These are phyloP conservation scores for Bombus cullumanus DNA, from an alignment of 1,140 invertebrate species.

Conservation along the genomic window DNA sequence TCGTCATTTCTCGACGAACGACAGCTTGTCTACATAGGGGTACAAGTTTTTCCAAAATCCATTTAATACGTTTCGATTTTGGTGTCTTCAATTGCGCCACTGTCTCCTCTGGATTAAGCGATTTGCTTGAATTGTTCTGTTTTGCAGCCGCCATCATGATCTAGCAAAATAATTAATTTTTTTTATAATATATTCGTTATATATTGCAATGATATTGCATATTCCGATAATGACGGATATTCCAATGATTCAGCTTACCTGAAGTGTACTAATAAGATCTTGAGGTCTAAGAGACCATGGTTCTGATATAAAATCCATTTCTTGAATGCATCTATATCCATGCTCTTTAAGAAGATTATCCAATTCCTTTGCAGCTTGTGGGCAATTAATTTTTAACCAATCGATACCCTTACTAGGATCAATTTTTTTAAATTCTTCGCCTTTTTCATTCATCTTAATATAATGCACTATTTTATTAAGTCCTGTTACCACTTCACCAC, in stretches of 20 bases:
- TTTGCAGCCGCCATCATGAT: neutral
- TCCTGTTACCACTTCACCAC: slow-evolving; percentile 86
- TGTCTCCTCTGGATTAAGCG: slow-evolving; percentile 64
- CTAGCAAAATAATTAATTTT: slow-evolving; percentile 1
- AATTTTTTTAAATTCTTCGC: slow-evolving; percentile 83
- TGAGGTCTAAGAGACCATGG: slow-evolving; percentile 87
- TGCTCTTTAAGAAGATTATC: slow-evolving; percentile 87
- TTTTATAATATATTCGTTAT: neutral
- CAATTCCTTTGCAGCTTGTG: slow-evolving; percentile 82
- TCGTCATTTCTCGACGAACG: slow-evolving; percentile 86
- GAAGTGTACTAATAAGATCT: slow-evolving; percentile 85
- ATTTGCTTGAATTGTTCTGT: neutral
- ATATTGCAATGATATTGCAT: neutral
- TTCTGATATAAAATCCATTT: slow-evolving; percentile 88
- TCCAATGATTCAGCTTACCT: slow-evolving; percentile 77
- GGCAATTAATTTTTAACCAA: slow-evolving; percentile 85
- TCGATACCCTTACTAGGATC: slow-evolving; percentile 82
- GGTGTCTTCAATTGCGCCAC: slow-evolving; percentile 80
- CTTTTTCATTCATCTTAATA: slow-evolving; percentile 81
- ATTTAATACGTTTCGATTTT: slow-evolving; percentile 73
- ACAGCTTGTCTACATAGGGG: slow-evolving; percentile 85
- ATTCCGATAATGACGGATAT: neutral
- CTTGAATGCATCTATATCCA: slow-evolving; percentile 89
- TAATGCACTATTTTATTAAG: slow-evolving; percentile 84
- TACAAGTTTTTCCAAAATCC: slow-evolving; percentile 81